Base-by-base conservation (phyloP, 92 coral and sea anemone species). In the Porites rus region DNA sequence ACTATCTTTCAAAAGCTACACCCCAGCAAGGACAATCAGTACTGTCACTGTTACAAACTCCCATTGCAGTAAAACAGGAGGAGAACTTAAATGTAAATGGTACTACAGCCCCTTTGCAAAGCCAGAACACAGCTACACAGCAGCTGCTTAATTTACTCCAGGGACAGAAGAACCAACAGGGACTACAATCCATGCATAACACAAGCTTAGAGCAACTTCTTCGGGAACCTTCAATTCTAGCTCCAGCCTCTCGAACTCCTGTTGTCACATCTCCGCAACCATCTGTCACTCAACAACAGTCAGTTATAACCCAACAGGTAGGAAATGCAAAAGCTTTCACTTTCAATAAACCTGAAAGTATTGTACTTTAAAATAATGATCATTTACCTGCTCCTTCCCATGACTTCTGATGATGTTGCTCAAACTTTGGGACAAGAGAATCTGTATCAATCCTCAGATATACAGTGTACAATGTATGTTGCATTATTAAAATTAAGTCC, bases 41-140 rank as follows among this genome's bases (percentile, higher is more conserved):
- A 7, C 69, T 71, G 18, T 43, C 77, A 62, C 75, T 65, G 38
- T 78, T 80, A 0, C 87, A 59, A 18, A 31, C 81, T 63, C 84
- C 54, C 66, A 65, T 76, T 12, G 51, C 77, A 22, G 65, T 89
- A 28, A 75, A 86, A 17, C 93, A 92, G 65, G 92, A 90, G 6
- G 78, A 83, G 60, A 21, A 51, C 14, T 52, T 25, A 10, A 51
- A 28, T 20, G 28, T 66, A 25, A 24, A 56, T 17, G 74, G 10
- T 65, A 52, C 8, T 46, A 43, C 58, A 21, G 19, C 73, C 10
- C 8, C 81, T 7, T 10, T 10, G 52, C 81, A 53, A 52, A 20
- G 64, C 54, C 83, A 66, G 59, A 68, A 66, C 50, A 31, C 76
- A 4, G 46, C 76, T 2, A 75, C 75, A 17, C 82, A 77, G 60